A percentile compares a stretch with the other conserved stretches of the same genome.
These are phyloP conservation scores for Phoenicopterus ruber DNA, from an alignment of 2,113 vertebrate genomes.

Conservation along the genomic window DNA sequence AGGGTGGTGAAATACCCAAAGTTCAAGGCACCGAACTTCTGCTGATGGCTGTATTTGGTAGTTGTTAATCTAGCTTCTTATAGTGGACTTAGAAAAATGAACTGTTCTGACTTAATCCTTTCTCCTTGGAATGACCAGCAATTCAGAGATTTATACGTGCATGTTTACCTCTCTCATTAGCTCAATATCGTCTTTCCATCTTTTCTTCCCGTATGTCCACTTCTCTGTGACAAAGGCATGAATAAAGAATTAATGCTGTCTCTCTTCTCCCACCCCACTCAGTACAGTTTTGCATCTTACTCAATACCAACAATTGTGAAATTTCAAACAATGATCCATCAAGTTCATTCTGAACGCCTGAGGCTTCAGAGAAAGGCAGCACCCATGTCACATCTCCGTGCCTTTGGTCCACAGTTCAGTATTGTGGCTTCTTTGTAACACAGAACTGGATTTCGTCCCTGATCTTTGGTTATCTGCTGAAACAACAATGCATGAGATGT, in stretches of 20 bases:
- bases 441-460: neutral
- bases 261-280: neutral
- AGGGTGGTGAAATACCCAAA: neutral
- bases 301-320: neutral
- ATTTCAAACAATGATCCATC: slow-evolving; percentile 1
- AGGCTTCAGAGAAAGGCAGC: neutral
- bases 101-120: neutral
- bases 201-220: neutral
- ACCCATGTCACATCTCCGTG: neutral
- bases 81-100: neutral
- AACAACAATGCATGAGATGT: neutral
- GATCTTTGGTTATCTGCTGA: neutral
- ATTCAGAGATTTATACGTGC: neutral
- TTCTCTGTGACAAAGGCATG: neutral
- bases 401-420: neutral
- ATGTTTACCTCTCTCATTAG: neutral
- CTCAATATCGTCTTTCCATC: neutral
- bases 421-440: neutral
- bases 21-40: neutral
- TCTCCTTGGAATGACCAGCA: neutral
- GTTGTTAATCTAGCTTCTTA: neutral
- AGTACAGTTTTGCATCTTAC: neutral
- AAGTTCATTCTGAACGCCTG: neutral
- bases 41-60: neutral
- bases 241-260: neutral